These are phyloP conservation scores for Sphecodes monilicornis DNA, from an alignment of 2,888 invertebrate genomes.

Conservation along the genomic window DNA sequence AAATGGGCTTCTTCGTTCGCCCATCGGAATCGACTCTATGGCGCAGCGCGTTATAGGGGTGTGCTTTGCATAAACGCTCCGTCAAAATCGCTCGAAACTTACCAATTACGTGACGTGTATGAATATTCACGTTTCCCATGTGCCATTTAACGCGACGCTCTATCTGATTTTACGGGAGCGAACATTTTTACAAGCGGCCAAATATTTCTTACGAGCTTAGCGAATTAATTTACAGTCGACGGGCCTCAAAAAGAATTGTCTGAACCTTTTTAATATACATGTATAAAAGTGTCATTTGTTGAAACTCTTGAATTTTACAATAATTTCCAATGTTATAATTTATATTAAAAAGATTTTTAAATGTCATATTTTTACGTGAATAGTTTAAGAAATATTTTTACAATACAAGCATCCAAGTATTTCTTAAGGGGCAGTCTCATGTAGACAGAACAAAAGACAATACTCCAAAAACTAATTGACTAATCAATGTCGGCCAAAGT, in stretches of 20 bases:
- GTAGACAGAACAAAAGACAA: too few species aligned
- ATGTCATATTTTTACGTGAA: too few species aligned
- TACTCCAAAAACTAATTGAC: too few species aligned
- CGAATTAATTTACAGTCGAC: neutral
- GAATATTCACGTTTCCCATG: constrained; percentile 49
- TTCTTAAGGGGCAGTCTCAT: too few species aligned
- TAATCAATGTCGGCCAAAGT: too few species aligned
- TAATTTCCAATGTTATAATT: neutral
- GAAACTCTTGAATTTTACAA: neutral
- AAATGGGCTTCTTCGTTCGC: constrained; percentile 52
- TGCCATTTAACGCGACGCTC: constrained; percentile 35
- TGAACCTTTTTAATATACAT: neutral
- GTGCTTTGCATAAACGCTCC: constrained; percentile 55
- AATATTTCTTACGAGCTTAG: neutral
- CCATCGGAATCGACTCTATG: constrained; percentile 30
- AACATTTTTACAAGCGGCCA: constrained; percentile 12
- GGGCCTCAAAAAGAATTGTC: neutral
- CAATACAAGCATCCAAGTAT: too few species aligned
- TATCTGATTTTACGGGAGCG: neutral
- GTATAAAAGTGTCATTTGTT: neutral
- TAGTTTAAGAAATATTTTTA: too few species aligned
- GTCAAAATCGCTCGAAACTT: constrained; percentile 52
- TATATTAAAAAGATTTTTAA: too few species aligned
- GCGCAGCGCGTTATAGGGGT: constrained; percentile 9
- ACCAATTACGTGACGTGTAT: constrained; percentile 18